Percentiles rank a stretch among this genome's conserved stretches.
These are phyloP conservation scores for Phrynosoma blainvillii DNA, from an alignment of 2,113 vertebrate genomes.

Conservation along the genomic window DNA sequence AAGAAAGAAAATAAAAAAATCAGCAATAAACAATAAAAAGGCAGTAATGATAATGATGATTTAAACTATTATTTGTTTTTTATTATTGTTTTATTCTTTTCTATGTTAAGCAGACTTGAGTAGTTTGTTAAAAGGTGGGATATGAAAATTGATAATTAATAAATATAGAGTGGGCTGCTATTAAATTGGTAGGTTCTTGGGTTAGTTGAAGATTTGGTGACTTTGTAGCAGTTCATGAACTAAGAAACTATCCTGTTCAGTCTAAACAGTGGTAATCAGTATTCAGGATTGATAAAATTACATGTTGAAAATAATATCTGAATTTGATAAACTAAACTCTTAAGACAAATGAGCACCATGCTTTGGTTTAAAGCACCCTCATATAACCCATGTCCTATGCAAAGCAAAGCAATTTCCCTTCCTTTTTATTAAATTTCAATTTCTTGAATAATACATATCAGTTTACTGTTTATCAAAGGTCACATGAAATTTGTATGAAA, in stretches of 20 bases:
- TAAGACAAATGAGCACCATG: slow-evolving; percentile 60
- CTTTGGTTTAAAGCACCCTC: slow-evolving; percentile 40
- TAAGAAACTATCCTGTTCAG: background rate
- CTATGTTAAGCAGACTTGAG: background rate
- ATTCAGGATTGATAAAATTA: slow-evolving; percentile 41
- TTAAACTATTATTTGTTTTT: background rate
- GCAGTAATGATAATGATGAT: background rate
- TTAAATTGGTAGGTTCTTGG: too few relatives aligned
- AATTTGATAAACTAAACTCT: slow-evolving; percentile 61
- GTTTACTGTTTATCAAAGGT: slow-evolving; percentile 73
- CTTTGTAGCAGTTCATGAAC: background rate
- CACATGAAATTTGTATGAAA: slow-evolving; percentile 54
- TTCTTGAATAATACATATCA: slow-evolving; percentile 54
- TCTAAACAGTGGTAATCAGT: background rate
- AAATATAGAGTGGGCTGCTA: background rate
- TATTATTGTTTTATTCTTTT: too few relatives aligned
- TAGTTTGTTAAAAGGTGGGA: background rate
- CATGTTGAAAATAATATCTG: slow-evolving; percentile 51
- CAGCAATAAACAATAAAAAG: background rate
- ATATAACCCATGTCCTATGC: slow-evolving; percentile 53
- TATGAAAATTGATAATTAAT: background rate
- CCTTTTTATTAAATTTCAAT: slow-evolving; percentile 75
- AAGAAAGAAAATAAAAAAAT: background rate
- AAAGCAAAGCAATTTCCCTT: slow-evolving; percentile 72
- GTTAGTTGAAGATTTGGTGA: background rate